Evolutionary conservation across 2,797 vertebrate species (phyloP).

Genomic region (Amphiprion clarkii): DNA sequence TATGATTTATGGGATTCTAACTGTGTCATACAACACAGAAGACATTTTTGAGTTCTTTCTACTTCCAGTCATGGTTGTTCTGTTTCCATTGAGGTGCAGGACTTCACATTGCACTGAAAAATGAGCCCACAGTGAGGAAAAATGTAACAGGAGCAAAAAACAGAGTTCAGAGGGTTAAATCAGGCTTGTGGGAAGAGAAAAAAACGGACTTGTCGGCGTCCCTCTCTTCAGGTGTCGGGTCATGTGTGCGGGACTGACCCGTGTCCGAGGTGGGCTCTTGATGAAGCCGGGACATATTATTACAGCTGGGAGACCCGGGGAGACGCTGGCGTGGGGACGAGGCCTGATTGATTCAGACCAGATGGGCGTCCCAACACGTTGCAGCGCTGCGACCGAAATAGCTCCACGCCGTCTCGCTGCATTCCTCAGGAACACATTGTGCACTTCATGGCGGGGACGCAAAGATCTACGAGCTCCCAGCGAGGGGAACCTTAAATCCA

Average conservation of each 20-base stretch:
- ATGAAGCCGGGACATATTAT: constrained; percentile 87
- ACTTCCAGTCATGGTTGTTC: no score
- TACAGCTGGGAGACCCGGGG: constrained; percentile 90
- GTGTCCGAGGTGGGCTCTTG: constrained; percentile 79
- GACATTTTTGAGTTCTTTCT: no score
- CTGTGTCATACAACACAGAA: no score
- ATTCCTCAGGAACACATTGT: constrained; percentile 87
- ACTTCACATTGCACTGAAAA: no score
- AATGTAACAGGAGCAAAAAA: no score
- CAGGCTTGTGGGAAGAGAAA: background rate
- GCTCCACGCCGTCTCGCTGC: constrained; percentile 87
- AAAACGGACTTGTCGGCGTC: background rate
- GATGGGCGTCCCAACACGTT: constrained; percentile 87
- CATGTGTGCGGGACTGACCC: constrained; percentile 72
- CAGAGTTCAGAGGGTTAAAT: no score
- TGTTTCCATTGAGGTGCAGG: no score
- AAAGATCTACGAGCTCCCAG: constrained; percentile 29
- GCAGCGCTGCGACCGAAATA: constrained; percentile 86
- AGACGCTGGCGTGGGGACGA: constrained; percentile 78
- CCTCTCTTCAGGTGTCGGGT: constrained; percentile 59
- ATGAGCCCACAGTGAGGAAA: no score
- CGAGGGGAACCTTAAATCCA: constrained; percentile 11
- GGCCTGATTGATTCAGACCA: constrained; percentile 94
- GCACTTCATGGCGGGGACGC: constrained; percentile 58
- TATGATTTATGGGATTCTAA: no score